Conservation (phyloP, 2,888 invertebrate genomes). For the Sphaerophoria taeniata region DNA sequence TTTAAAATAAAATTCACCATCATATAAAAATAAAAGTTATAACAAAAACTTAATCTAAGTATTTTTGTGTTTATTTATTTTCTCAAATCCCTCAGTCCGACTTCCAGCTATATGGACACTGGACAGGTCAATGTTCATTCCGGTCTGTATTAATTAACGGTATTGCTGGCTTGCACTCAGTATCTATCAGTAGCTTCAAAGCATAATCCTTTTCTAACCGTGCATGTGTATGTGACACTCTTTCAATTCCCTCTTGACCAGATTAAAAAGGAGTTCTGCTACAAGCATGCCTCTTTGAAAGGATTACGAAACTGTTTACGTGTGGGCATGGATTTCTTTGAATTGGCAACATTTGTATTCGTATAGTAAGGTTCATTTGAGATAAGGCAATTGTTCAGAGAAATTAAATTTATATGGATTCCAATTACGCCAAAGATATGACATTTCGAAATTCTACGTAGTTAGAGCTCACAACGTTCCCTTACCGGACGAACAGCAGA, state of each 20-base stretch:
- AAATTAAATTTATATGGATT: slow-evolving; percentile 69
- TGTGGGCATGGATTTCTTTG: not conserved
- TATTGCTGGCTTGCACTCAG: too few relatives aligned
- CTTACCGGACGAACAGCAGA: slow-evolving; percentile 4
- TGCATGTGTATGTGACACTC: slow-evolving; percentile 24
- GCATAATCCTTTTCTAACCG: slow-evolving; percentile 46
- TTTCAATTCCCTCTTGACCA: slow-evolving; percentile 54
- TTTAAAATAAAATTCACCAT: too few relatives aligned
- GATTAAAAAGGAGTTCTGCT: slow-evolving; percentile 58
- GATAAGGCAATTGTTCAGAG: slow-evolving; percentile 57
- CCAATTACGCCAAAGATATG: slow-evolving; percentile 58
- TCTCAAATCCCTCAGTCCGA: too few relatives aligned
- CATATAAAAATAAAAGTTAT: too few relatives aligned
- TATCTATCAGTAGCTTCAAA: not conserved
- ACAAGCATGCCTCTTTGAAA: slow-evolving; percentile 42
- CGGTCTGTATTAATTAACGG: too few relatives aligned
- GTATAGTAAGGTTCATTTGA: slow-evolving; percentile 33
- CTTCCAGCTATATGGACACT: too few relatives aligned
- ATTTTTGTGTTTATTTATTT: too few relatives aligned
- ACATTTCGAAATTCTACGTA: slow-evolving; percentile 35
- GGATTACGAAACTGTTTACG: slow-evolving; percentile 45
- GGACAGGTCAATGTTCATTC: too few relatives aligned
- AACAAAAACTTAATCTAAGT: too few relatives aligned
- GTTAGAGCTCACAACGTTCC: slow-evolving; percentile 2
- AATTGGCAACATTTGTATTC: not conserved